Evolutionary conservation across 2,113 vertebrate genomes (phyloP).

Genomic region (Stigmatopora argus): DNA sequence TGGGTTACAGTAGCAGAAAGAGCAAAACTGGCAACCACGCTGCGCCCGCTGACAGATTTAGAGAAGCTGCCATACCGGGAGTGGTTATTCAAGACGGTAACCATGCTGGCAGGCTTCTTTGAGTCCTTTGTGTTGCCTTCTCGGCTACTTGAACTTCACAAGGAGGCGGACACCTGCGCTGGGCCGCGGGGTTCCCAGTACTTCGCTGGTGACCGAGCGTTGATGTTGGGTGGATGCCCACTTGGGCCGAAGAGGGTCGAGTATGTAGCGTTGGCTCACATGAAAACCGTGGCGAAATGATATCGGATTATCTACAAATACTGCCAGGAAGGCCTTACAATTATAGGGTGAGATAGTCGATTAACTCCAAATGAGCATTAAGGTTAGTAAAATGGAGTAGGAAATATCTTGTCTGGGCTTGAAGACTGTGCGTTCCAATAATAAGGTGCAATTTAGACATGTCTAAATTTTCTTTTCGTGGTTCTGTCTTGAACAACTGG

Average conservation of each 20-base stretch:
- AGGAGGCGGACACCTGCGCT: constrained; percentile 69
- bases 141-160: constrained; percentile 52
- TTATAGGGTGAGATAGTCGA: background rate
- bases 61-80: constrained; percentile 47
- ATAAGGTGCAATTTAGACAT: background rate
- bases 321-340: background rate
- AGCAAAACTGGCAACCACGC: constrained; percentile 40
- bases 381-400: background rate
- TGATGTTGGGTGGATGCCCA: constrained; percentile 48
- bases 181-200: constrained; percentile 59
- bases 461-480: too few relatives aligned
- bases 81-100: constrained; percentile 61
- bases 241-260: constrained; percentile 24
- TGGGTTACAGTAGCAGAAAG: constrained; percentile 52
- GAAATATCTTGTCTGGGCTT: background rate
- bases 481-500: too few relatives aligned
- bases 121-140: constrained; percentile 60
- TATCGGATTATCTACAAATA: background rate
- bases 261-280: constrained; percentile 16
- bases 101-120: constrained; percentile 67
- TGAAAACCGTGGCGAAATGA: background rate
- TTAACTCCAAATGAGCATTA: background rate
- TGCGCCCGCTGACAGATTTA: constrained; percentile 53
- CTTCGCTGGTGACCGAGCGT: constrained; percentile 46
- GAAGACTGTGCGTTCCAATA: background rate